Conservation (phyloP, 2,797 vertebrate genomes). For the Delichon dasypus region DNA sequence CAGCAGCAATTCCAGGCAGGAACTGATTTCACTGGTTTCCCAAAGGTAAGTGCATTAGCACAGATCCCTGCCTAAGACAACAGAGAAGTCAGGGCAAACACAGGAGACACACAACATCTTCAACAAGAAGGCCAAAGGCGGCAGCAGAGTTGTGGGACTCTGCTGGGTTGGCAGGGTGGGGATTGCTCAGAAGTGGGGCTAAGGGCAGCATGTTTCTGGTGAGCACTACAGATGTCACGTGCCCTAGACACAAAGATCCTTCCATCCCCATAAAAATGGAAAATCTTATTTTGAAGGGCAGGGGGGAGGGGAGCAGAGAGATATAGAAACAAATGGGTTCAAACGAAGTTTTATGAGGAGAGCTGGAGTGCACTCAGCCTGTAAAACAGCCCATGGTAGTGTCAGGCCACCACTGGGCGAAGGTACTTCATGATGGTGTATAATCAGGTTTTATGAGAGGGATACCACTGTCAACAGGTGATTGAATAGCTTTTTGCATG, state of each 20-base stretch:
- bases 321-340: slow-evolving; percentile 20
- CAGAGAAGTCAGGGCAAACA: background rate
- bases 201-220: background rate
- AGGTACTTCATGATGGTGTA: background rate
- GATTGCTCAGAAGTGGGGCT: background rate
- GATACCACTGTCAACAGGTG: slow-evolving; percentile 56
- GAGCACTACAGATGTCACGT: background rate
- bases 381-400: slow-evolving; percentile 13
- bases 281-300: background rate
- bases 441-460: slow-evolving; percentile 45
- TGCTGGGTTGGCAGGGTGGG: background rate
- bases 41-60: background rate
- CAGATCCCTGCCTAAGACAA: background rate
- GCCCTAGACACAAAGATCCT: background rate
- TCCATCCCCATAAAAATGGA: background rate
- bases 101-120: background rate
- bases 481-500: slow-evolving; percentile 42
- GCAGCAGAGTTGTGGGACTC: background rate
- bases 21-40: background rate
- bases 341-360: slow-evolving; percentile 62
- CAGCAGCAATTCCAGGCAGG: background rate
- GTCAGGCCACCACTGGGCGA: background rate
- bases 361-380: slow-evolving; percentile 42
- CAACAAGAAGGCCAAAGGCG: background rate
- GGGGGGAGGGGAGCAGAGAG: background rate